These are phyloP conservation scores for Nomada ferruginata DNA, from an alignment of 2,888 invertebrate genomes.

Conservation along the genomic window DNA sequence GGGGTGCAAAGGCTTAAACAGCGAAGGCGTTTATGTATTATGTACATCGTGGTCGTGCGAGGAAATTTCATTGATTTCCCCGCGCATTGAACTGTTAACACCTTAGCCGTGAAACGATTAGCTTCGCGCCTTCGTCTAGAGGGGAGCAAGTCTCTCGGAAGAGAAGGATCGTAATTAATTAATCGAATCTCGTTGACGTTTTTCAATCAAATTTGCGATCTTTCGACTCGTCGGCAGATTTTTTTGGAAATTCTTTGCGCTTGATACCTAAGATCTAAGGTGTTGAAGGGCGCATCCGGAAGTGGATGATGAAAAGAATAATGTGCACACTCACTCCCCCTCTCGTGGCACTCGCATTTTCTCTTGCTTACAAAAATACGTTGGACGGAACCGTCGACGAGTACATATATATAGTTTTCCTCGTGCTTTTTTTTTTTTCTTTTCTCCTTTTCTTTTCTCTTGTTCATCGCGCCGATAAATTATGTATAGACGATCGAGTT, in stretches of 20 bases:
- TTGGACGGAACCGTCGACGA: slow-evolving; percentile 78
- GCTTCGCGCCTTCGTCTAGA: background rate
- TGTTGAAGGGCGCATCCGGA: slow-evolving; percentile 34
- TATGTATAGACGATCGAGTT: slow-evolving; percentile 28
- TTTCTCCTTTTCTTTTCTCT: background rate
- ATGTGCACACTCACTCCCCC: slow-evolving; percentile 34
- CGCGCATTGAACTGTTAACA: slow-evolving; percentile 11
- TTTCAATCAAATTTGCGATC: too few relatives aligned
- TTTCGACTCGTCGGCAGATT: background rate
- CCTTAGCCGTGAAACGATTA: slow-evolving; percentile 7
- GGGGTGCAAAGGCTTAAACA: slow-evolving; percentile 59
- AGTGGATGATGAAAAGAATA: slow-evolving; percentile 38
- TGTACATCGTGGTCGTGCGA: slow-evolving; percentile 40
- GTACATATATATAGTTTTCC: slow-evolving; percentile 44
- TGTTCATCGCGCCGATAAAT: slow-evolving; percentile 20
- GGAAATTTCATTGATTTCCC: slow-evolving; percentile 18
- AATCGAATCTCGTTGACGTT: background rate
- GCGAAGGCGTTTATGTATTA: slow-evolving; percentile 50
- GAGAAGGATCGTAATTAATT: background rate
- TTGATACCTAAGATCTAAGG: background rate
- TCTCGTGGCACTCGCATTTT: slow-evolving; percentile 46
- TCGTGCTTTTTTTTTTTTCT: slow-evolving; percentile 46
- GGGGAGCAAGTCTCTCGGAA: background rate
- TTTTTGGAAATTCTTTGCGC: background rate
- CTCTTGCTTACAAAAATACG: slow-evolving; percentile 78